Conservation (phyloP, 2,113 vertebrate genomes). For the Microcebus tavaratra region DNA sequence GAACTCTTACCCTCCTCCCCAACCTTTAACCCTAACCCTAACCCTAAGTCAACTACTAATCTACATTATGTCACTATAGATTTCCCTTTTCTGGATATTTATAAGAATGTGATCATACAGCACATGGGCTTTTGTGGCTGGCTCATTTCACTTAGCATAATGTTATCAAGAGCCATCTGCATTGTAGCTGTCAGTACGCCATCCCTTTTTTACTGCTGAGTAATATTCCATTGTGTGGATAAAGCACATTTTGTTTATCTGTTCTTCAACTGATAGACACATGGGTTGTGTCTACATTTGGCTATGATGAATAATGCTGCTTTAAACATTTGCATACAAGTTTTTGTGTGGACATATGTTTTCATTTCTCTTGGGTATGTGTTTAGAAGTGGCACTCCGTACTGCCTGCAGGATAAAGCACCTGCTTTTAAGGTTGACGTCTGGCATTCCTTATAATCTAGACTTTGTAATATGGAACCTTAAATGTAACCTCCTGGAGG, state of each 20-base stretch:
- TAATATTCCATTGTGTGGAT: not conserved
- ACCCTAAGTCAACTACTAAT: not conserved
- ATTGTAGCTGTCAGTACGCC: not conserved
- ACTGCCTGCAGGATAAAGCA: not conserved
- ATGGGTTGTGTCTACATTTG: not conserved
- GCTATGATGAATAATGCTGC: not conserved
- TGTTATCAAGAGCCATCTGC: not conserved
- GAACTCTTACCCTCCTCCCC: no score
- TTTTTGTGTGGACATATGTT: not conserved
- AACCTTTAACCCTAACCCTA: not conserved
- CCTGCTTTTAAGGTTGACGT: not conserved
- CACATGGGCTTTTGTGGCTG: not conserved
- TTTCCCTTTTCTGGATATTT: not conserved
- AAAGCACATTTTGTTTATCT: not conserved
- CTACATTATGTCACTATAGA: not conserved
- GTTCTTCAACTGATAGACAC: not conserved
- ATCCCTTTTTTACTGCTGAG: not conserved
- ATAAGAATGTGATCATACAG: not conserved
- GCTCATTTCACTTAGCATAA: not conserved
- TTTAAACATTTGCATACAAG: no score
- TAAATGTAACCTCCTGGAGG: not conserved
- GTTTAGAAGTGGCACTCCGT: not conserved
- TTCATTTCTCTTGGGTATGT: not conserved
- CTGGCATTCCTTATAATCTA: not conserved
- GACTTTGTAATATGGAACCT: not conserved